Conservation (phyloP, 2,888 invertebrate species). For the Cephus runcator region DNA sequence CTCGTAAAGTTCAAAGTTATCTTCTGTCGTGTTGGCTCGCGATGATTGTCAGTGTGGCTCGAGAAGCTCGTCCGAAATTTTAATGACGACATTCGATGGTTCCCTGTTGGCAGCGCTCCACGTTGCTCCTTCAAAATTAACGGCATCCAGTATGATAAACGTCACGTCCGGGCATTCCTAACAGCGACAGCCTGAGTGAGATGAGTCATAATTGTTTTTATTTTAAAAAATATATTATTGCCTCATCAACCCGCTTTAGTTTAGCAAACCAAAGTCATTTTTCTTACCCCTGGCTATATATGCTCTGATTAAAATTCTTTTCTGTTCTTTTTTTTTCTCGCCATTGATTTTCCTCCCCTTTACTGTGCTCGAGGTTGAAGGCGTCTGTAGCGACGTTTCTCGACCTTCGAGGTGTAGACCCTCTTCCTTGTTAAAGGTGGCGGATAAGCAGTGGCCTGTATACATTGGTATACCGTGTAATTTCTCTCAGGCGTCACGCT, state of each 20-base stretch:
- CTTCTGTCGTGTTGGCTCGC: neutral
- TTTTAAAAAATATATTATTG: neutral
- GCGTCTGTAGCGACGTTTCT: neutral
- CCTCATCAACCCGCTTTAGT: neutral
- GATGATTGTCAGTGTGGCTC: neutral
- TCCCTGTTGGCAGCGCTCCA: neutral
- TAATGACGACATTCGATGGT: neutral
- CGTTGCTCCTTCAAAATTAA: neutral
- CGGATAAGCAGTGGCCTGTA: neutral
- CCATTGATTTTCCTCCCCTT: neutral
- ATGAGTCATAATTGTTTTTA: neutral
- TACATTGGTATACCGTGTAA: neutral
- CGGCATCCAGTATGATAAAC: neutral
- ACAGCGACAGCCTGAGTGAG: neutral
- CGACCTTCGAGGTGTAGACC: neutral
- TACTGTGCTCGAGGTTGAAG: neutral
- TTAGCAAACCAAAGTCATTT: neutral
- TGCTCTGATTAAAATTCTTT: neutral
- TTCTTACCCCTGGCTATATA: neutral
- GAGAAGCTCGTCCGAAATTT: neutral
- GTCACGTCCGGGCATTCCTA: neutral
- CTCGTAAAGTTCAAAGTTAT: neutral
- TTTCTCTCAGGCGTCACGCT: neutral
- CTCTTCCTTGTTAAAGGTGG: neutral
- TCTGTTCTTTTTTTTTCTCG: neutral